Evolutionary conservation across 2,888 invertebrate species (phyloP), one percentile per base, ranked within the genome.

Genomic region (Harmothoe impar): DNA sequence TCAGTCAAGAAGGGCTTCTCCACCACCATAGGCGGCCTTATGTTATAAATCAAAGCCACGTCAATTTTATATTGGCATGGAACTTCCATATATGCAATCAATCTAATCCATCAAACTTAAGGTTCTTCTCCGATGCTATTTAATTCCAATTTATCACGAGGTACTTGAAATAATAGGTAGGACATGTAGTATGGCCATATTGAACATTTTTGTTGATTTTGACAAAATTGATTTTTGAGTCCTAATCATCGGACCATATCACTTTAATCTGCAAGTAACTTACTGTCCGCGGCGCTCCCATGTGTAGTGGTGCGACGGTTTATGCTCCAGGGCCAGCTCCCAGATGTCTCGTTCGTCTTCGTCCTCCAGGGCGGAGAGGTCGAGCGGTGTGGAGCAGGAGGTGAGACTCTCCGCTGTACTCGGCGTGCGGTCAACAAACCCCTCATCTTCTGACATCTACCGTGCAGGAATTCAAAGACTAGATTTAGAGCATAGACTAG

Each of bases 201-300:
- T n/a, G n/a, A n/a, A n/a, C n/a, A n/a, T n/a, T n/a, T n/a, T n/a
- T n/a, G n/a, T n/a, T n/a, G n/a, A n/a, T n/a, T n/a, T n/a, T n/a
- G n/a, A n/a, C n/a, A n/a, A n/a, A n/a, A n/a, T n/a, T n/a, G n/a
- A n/a, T n/a, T n/a, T n/a, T n/a, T n/a, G n/a, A n/a, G n/a, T n/a
- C n/a, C n/a, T n/a, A n/a, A n/a, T n/a, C n/a, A n/a, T n/a, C n/a
- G n/a, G n/a, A n/a, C n/a, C n/a, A n/a, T n/a, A n/a, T n/a, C n/a
- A n/a, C n/a, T n/a, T n/a, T n/a, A n/a, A n/a, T n/a, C n/a, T n/a
- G 43, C 5, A 43, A 10, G 10, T 62, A 35, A 91, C 93, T 91
- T 92, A 95, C 95, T 93, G 93, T 90, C 95, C 95, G 72, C 94
- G 92, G 35, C 93, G 93, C 91, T 95, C 95, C 95, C 95, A 95